Conservation (phyloP, 1,140 invertebrate species). For the Drosophila ananassae region DNA sequence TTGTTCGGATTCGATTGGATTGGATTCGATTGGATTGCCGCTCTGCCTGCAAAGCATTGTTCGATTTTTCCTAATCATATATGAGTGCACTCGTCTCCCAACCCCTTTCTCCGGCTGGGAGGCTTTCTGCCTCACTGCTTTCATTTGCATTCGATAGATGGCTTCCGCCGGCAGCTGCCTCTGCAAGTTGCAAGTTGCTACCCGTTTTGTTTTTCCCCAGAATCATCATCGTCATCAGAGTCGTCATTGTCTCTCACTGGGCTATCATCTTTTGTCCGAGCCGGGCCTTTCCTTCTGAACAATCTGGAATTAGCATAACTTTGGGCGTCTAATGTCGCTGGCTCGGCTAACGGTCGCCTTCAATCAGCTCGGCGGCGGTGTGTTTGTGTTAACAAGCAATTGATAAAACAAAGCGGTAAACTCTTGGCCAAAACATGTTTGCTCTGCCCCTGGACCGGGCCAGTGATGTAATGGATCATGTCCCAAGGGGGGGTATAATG, state of each 20-base stretch:
- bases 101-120: conserved; percentile 20
- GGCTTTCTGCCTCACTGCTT: conserved; percentile 76
- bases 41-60: conserved; percentile 51
- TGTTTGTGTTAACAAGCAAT: conserved; percentile 58
- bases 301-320: conserved; percentile 59
- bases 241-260: conserved; percentile 18
- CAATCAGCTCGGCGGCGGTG: conserved; percentile 36
- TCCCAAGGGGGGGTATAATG: conserved; percentile 7
- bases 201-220: conserved; percentile 47
- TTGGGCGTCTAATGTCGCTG: conserved; percentile 50
- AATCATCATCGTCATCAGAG: conserved; percentile 35
- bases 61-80: conserved; percentile 82
- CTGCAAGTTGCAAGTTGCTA: conserved; percentile 42
- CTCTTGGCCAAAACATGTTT: conserved; percentile 27
- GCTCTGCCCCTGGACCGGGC: neutral
- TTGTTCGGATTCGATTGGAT: conserved; percentile 20
- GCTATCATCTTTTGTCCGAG: conserved; percentile 29
- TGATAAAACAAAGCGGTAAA: conserved; percentile 63
- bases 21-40: conserved; percentile 34
- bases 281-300: conserved; percentile 24
- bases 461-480: conserved; percentile 46
- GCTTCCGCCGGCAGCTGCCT: conserved; percentile 51
- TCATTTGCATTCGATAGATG: conserved; percentile 73
- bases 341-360: conserved; percentile 49
- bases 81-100: conserved; percentile 49